A percentile compares a stretch with the other conserved stretches of the same genome.
Conservation (phyloP, 2,888 invertebrate species). For the Lapara coniferarum region DNA sequence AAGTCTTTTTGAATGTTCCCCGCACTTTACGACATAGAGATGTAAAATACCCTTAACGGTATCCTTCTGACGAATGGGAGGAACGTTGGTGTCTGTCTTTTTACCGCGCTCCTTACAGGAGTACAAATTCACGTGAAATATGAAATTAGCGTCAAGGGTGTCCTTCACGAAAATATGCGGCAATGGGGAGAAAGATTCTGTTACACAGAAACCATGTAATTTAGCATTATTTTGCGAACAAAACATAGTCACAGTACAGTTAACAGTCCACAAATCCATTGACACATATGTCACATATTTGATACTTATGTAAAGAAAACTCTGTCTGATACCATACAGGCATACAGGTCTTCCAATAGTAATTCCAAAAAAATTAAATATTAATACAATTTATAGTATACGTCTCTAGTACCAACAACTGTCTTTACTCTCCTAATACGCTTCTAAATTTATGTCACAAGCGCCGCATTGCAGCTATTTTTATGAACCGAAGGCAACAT, state of each 20-base stretch:
- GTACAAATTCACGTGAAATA: neutral
- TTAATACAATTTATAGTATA: neutral
- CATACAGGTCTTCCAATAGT: no score
- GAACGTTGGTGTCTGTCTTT: neutral
- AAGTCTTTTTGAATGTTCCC: no score
- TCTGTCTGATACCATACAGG: no score
- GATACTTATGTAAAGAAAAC: no score
- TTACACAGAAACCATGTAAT: neutral
- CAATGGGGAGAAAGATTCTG: neutral
- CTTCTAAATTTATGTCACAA: neutral
- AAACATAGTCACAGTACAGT: no score
- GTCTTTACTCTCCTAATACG: neutral
- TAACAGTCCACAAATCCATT: no score
- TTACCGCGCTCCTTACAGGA: neutral
- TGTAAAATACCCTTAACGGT: no score
- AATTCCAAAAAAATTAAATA: neutral
- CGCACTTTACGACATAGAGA: neutral
- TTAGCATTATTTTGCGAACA: no score
- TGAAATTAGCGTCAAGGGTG: neutral
- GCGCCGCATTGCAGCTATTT: conserved; percentile 14
- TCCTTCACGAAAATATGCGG: neutral
- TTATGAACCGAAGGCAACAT: conserved; percentile 5
- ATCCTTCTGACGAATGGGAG: neutral
- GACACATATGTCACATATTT: no score
- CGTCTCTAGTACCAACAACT: neutral